These are phyloP conservation scores for Ormyrus rosae DNA, from an alignment of 2,888 invertebrate species.

Conservation along the genomic window DNA sequence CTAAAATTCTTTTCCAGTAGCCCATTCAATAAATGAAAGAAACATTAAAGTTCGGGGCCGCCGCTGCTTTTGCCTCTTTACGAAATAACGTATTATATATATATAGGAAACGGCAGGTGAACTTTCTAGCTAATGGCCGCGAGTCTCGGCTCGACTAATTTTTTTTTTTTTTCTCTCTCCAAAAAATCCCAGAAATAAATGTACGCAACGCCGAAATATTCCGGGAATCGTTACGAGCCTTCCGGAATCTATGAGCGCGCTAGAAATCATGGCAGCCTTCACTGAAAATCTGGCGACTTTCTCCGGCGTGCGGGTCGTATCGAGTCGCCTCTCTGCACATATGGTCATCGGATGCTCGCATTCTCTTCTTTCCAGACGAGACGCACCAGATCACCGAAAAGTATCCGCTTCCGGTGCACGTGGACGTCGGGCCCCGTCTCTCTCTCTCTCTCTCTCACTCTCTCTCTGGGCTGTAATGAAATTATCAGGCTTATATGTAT, in stretches of 20 bases:
- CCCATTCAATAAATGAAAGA: too few species aligned
- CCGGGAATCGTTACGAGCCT: not conserved
- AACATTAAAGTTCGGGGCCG: too few species aligned
- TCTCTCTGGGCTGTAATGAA: constrained; percentile 11
- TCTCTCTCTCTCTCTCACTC: not conserved
- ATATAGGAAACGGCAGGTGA: too few species aligned
- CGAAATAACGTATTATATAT: too few species aligned
- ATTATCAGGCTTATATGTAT: not conserved
- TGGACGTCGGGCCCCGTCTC: not conserved
- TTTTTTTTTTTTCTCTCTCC: not conserved
- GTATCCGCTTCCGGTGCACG: constrained; percentile 8
- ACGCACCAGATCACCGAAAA: constrained; percentile 11
- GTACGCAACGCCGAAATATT: not conserved
- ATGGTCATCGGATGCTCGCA: constrained; percentile 27
- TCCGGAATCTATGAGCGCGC: not conserved
- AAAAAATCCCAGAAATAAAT: constrained; percentile 11
- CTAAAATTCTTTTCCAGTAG: too few species aligned
- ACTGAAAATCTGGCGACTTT: constrained; percentile 46
- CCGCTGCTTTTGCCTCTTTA: too few species aligned
- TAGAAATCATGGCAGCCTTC: constrained; percentile 26
- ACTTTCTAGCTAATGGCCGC: too few species aligned
- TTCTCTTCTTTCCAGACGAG: not conserved
- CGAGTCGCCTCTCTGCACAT: not conserved
- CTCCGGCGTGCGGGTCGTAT: not conserved
- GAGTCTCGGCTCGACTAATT: not conserved